These are phyloP conservation scores for Villa cingulata DNA, from an alignment of 2,888 invertebrate genomes.

Conservation along the genomic window DNA sequence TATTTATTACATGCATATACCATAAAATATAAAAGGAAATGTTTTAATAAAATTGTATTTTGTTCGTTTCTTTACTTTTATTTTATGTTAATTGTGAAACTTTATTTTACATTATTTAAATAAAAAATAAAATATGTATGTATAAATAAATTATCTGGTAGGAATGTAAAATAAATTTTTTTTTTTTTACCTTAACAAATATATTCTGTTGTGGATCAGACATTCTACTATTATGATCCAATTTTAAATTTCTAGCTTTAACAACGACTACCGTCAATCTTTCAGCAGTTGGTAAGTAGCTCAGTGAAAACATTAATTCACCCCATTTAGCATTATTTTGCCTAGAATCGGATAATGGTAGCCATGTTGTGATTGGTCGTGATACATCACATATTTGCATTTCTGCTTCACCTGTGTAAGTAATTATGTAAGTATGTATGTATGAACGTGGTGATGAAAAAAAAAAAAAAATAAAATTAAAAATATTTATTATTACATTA, in stretches of 20 bases:
- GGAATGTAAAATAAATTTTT: too few species aligned
- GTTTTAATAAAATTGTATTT: too few species aligned
- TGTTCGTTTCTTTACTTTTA: too few species aligned
- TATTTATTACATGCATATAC: too few species aligned
- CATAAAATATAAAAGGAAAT: too few species aligned
- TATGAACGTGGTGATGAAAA: too few species aligned
- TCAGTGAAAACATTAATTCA: constrained; percentile 67
- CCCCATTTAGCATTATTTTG: constrained; percentile 56
- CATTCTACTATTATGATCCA: constrained; percentile 26
- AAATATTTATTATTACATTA: too few species aligned
- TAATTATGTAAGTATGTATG: not conserved
- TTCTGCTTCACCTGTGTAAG: constrained; percentile 46
- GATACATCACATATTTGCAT: constrained; percentile 48
- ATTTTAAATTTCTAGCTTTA: constrained; percentile 59
- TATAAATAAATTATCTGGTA: too few species aligned
- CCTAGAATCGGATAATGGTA: constrained; percentile 58
- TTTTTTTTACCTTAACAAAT: constrained; percentile 52
- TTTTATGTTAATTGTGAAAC: too few species aligned
- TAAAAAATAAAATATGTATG: too few species aligned
- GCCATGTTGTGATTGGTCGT: constrained; percentile 63
- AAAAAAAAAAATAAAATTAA: too few species aligned
- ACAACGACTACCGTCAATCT: constrained; percentile 49
- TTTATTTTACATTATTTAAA: too few species aligned
- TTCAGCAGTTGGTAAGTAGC: constrained; percentile 70
- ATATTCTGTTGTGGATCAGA: constrained; percentile 45